Evolutionary conservation across 2,797 vertebrate species (phyloP).

Genomic region (Anas capensis): DNA sequence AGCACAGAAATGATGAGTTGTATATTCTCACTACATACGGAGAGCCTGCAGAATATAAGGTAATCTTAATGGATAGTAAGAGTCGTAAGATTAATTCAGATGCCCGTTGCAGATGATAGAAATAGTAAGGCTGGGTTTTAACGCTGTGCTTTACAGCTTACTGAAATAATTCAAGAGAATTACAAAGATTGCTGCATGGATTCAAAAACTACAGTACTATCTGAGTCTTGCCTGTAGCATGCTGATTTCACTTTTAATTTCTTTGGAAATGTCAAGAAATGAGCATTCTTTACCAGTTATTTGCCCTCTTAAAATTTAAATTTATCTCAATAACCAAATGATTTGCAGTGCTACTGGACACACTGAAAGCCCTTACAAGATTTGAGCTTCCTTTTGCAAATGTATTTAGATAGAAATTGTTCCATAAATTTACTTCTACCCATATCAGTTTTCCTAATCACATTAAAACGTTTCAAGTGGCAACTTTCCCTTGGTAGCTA

Average conservation of each 20-base stretch:
- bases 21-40: slow-evolving; percentile 92
- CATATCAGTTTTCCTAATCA: not conserved
- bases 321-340: not conserved
- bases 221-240: not conserved
- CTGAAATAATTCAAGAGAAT: not conserved
- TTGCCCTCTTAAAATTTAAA: not conserved
- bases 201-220: not conserved
- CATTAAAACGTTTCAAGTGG: not conserved
- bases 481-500: not conserved
- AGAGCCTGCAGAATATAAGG: slow-evolving; percentile 91
- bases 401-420: not conserved
- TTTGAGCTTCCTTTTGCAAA: not conserved
- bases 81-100: not conserved
- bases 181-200: not conserved
- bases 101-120: not conserved
- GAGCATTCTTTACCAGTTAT: not conserved
- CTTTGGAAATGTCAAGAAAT: not conserved
- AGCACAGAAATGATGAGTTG: slow-evolving; percentile 86
- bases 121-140: not conserved
- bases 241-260: not conserved
- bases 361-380: not conserved
- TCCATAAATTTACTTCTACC: not conserved
- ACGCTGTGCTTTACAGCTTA: not conserved
- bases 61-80: slow-evolving; percentile 59
- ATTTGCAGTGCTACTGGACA: not conserved